Base-by-base conservation (phyloP, 1,140 invertebrate species). In the Ephestia elutella region DNA sequence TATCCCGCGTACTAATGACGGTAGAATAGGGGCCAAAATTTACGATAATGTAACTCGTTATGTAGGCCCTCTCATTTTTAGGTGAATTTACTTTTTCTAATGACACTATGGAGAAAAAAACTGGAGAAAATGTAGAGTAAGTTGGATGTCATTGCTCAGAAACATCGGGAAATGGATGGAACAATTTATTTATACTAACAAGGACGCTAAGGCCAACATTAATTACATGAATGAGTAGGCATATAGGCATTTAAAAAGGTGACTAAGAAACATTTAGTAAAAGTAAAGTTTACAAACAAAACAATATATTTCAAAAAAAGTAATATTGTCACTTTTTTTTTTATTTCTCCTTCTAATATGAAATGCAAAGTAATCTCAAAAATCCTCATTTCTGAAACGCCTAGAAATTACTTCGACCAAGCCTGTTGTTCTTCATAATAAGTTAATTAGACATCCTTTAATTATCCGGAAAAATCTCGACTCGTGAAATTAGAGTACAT, bases 1-100 rank as follows among this genome's bases (percentile, higher is more conserved):
- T 17, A 21, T 50, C 48, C 59, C 54, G 30, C 35, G 7, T 54
- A 49, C 38, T 63, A 65, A 57, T 61, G 28, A 13, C 18, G 28
- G 11, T 30, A 63, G 60, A 69, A 17, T 44, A 17, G 38, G 38
- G 38, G 38, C 2, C 13, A 17, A 44, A 35, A 44, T 44, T 44
- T 44, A 44, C 38, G 38, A 44, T 44, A 44, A 44, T 44, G 38
- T 44, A 44, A n/a, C 13, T n/a, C 38, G 38, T 44, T 17, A 44
- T 44, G 15, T 17, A 5, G 38, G 38, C 5, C 38, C 15, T 44
- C 38, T 15, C 38, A 15, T 15, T 3, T 44, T n/a, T 44, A 17
- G 38, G 0, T 8, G 5, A 44, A 15, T n/a, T 15, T 35, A 1
- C n/a, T 17, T 44, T 44, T 32, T 32, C 9, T 17, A 44, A 44